Conservation (phyloP, 2,888 invertebrate genomes). For the Tetrapedia diversipes region DNA sequence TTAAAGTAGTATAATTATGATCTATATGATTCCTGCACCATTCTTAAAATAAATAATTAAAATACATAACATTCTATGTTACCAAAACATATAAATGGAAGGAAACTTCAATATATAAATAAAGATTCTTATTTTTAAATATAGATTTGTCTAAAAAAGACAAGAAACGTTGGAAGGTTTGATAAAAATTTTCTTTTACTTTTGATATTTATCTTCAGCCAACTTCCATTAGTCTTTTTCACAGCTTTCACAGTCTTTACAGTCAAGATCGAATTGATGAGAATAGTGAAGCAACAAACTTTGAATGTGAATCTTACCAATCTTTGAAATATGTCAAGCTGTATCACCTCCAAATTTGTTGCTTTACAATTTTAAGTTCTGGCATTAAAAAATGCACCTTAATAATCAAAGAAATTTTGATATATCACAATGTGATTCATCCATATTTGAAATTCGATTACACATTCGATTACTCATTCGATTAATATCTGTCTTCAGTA, state of each 20-base stretch:
- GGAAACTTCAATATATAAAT: no score
- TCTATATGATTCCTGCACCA: background rate
- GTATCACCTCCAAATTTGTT: background rate
- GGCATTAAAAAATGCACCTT: no score
- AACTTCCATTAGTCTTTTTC: slow-evolving; percentile 19
- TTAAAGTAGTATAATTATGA: background rate
- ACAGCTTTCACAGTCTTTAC: background rate
- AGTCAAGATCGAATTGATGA: slow-evolving; percentile 23
- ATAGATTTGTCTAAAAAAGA: background rate
- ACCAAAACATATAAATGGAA: background rate
- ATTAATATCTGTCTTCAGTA: background rate
- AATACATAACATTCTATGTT: background rate
- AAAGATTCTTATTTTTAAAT: background rate
- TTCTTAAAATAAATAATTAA: background rate
- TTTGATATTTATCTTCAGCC: slow-evolving; percentile 27
- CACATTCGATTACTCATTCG: background rate
- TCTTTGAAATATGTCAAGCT: background rate
- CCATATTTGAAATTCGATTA: no score
- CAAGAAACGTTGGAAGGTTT: background rate
- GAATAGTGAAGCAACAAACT: slow-evolving; percentile 25
- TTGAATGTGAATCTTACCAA: background rate
- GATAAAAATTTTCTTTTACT: background rate
- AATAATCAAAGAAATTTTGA: no score
- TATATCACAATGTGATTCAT: background rate
- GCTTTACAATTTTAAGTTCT: no score